Evolutionary conservation across 2,888 invertebrate genomes (phyloP).

Genomic region (Adelphocoris suturalis): DNA sequence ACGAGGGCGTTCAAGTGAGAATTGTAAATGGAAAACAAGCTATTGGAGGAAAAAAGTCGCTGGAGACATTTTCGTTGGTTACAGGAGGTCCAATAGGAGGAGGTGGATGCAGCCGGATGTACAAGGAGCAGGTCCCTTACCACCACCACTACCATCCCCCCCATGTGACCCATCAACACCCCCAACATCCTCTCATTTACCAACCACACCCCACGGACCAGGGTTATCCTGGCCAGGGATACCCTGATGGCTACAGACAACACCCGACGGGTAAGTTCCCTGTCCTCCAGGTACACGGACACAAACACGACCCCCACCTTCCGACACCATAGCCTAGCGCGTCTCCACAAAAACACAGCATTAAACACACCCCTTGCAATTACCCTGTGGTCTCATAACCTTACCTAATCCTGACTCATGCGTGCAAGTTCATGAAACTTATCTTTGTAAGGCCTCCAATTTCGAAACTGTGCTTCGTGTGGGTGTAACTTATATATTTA

Average conservation of each 20-base stretch:
- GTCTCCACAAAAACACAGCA: conserved; percentile 48
- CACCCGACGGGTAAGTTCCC: conserved; percentile 69
- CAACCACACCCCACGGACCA: conserved; percentile 62
- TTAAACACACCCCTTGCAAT: conserved; percentile 40
- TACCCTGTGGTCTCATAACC: not conserved
- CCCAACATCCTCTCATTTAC: conserved; percentile 79
- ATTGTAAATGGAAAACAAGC: conserved; percentile 14
- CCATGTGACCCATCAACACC: conserved; percentile 77
- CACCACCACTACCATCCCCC: conserved; percentile 79
- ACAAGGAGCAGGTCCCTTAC: conserved; percentile 72
- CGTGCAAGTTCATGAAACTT: not conserved
- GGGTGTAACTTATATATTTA: no score
- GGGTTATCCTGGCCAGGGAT: conserved; percentile 64
- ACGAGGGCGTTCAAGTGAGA: not conserved
- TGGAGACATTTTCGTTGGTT: conserved; percentile 65
- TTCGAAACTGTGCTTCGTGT: no score
- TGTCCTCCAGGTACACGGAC: conserved; percentile 5
- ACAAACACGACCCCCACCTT: conserved; percentile 12
- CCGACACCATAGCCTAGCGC: conserved; percentile 50
- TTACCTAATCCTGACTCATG: conserved; percentile 24
- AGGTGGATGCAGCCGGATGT: conserved; percentile 60
- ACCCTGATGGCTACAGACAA: conserved; percentile 69
- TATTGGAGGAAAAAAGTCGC: not conserved
- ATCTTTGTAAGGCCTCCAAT: no score
- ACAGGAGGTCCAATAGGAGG: conserved; percentile 69